phyloP scores from a whole-genome alignment of 2,888 invertebrate species.

The Acleris emargana region DNA sequence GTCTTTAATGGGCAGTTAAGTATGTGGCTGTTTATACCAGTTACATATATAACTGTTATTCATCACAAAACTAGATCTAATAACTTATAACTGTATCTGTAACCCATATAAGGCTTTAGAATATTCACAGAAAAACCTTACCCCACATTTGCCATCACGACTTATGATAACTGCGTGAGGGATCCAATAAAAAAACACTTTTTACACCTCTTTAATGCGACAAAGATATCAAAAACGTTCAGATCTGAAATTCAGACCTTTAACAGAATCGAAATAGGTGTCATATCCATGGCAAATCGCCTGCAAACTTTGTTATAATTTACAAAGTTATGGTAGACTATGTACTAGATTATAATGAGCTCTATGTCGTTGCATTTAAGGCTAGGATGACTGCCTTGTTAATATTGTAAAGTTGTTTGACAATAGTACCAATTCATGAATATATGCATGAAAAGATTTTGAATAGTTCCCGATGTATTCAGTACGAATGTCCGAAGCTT shows the following conservation, averaged over 20 bases:
- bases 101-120: too few species aligned
- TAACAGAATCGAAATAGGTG: constrained; percentile 33
- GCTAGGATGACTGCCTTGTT: not conserved
- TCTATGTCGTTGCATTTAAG: not conserved
- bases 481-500: constrained; percentile 38
- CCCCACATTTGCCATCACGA: constrained; percentile 36
- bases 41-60: too few species aligned
- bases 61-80: too few species aligned
- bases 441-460: constrained; percentile 46
- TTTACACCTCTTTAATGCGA: constrained; percentile 38
- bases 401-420: constrained; percentile 39
- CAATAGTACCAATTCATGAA: constrained; percentile 47
- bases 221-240: constrained; percentile 5
- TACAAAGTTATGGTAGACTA: constrained; percentile 25
- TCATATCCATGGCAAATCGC: constrained; percentile 38
- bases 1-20: too few species aligned
- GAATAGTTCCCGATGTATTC: constrained; percentile 43
- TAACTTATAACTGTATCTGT: too few species aligned
- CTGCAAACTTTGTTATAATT: constrained; percentile 43
- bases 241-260: constrained; percentile 18
- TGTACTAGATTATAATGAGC: not conserved
- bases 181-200: constrained; percentile 42
- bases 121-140: constrained; percentile 39
- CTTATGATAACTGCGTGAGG: constrained; percentile 38
- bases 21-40: too few species aligned